Evolutionary conservation across 1,140 invertebrate genomes (phyloP).

Genomic region (Drosophila miranda): DNA sequence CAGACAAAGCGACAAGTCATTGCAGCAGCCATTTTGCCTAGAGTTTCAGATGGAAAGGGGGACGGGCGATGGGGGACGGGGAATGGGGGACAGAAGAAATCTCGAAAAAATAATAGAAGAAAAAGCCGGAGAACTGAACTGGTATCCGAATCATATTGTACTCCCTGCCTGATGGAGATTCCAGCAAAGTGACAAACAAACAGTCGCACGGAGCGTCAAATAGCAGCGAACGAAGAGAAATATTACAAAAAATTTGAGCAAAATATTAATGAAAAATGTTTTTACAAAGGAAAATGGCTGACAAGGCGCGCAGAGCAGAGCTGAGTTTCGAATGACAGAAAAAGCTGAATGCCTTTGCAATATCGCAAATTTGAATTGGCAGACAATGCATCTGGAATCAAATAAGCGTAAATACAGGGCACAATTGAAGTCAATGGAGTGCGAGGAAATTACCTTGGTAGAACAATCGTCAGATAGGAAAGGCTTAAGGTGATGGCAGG

Average conservation of each 20-base stretch:
- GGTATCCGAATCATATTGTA: slow-evolving; percentile 51
- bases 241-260: slow-evolving; percentile 31
- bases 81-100: background rate
- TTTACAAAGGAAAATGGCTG: slow-evolving; percentile 20
- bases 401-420: slow-evolving; percentile 7
- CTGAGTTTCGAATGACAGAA: background rate
- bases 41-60: slow-evolving; percentile 52
- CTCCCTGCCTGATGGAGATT: background rate
- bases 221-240: slow-evolving; percentile 20
- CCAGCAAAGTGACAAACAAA: slow-evolving; percentile 33
- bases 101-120: slow-evolving; percentile 4
- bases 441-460: slow-evolving; percentile 32
- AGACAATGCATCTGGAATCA: slow-evolving; percentile 4
- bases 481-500: background rate
- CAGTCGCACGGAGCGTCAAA: slow-evolving; percentile 32
- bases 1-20: slow-evolving; percentile 74
- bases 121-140: slow-evolving; percentile 42
- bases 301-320: background rate
- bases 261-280: slow-evolving; percentile 57
- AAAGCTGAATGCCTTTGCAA: slow-evolving; percentile 1
- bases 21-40: slow-evolving; percentile 65
- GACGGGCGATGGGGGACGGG: slow-evolving; percentile 7
- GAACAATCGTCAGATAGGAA: slow-evolving; percentile 8
- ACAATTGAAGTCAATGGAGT: slow-evolving; percentile 21
- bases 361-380: slow-evolving; percentile 14